Base-by-base conservation (phyloP, 2,113 vertebrate genomes). In the Pachypanchax playfairii region DNA sequence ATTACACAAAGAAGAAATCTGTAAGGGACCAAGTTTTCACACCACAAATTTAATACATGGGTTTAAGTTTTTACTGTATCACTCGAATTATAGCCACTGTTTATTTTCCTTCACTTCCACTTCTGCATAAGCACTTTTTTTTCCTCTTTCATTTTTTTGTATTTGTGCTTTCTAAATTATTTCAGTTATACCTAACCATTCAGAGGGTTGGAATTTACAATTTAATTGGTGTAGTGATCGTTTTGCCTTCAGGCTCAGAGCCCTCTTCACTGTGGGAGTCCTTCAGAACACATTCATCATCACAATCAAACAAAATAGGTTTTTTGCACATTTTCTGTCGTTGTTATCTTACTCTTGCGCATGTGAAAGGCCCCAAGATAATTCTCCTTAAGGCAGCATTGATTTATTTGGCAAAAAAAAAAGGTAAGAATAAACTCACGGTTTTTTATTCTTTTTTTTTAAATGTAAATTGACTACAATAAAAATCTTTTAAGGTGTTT, bases 381-480 rank as follows among this genome's bases (percentile, higher is more conserved):
- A 17, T 51, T 65, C 33, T 38, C 38, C 11, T 38, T 52, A 7
- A 53, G 4, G 22, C 31, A 14, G 4, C 9, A 43, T 21, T 63
- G 29, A 35, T 31, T 41, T 0, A 10, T 58, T 42, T 42, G 2
- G 28, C 12, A 50, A 12, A 31, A 36, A 47, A 22, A 39, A 6
- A 31, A 17, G 31, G 28, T 11, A 35, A 10, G 35, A 33, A 41
- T 20, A 38, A 1, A 20, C 18, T 53, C 7, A n/a, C 4, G 36
- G 25, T 20, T 36, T n/a, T 28, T 28, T 18, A 35, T 12, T 8
- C 17, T 35, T 57, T 51, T 46, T 57, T 51, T 46, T 21, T 29
- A 49, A 49, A 58, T 52, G 38, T 17, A 14, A 68, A 63, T 24
- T 4, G 51, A 11, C 21, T 31, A 22, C n/a, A 31, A 1, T 33